Evolutionary conservation across 2,888 invertebrate species (phyloP), one percentile per base, ranked within the genome.

Genomic region (Elmis aenea): DNA sequence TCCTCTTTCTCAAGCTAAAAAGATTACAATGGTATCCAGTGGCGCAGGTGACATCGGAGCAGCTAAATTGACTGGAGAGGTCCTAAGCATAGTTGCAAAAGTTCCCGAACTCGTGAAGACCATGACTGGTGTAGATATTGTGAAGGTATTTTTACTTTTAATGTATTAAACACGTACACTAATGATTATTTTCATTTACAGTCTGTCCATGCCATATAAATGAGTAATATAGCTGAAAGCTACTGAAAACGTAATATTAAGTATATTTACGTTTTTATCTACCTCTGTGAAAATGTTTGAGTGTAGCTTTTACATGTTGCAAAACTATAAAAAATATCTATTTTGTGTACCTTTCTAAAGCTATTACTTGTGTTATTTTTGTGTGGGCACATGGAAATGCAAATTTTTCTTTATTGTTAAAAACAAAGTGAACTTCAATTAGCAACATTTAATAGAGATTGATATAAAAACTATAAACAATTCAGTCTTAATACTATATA

Each of bases 11-110:
- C 91, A 95, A 67, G 83, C 91, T 4, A 92, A 92, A 67, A 94
- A 94, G 70, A 85, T 97, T 46, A 94, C 92, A 3, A 95, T 97
- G 95, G 87, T 97, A 10, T 91, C 94, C 1, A 87, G 86, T 55
- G 96, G 96, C 15, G 77, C 76, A 35, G 87, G 93, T 18, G 89
- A 94, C 28, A 76, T 97, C 16, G 97, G 97, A 15, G 95, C 95
- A 1, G 84, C 92, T 46, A 95, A 94, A 68, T 73, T 97, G 46
- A 93, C 96, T 2, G 87, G 87, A 22, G 97, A 97, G 71, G 89
- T 97, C 13, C 75, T 97, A 56, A 83, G 81, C 64, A 95, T 97
- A 62, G 92, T 97, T 47, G 82, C 86, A 58, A 84, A 85, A 68
- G 87, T 97, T 57, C 95, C 96, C 3, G 83, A 84, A 53, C 79